Evolutionary conservation across 2,888 invertebrate species (phyloP).

Genomic region (Drosophila conformis): DNA sequence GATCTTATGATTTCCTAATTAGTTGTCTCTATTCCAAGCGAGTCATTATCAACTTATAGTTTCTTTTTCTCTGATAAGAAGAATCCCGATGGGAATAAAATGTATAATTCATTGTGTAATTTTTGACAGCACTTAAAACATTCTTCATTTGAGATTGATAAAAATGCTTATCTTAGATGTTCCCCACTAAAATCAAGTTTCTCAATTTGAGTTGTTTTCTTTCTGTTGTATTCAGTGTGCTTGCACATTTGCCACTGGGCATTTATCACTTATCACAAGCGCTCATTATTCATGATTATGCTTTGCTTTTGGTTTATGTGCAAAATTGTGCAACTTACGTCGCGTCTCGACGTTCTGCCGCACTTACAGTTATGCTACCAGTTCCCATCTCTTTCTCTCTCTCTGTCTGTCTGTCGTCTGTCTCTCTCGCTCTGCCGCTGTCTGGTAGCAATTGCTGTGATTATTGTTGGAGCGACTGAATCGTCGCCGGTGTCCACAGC

Average conservation of each 20-base stretch:
- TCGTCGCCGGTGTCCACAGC: conserved; percentile 52
- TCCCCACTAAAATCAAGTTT: neutral
- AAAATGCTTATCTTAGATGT: neutral
- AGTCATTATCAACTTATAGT: neutral
- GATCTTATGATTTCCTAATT: too few species aligned
- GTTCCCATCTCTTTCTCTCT: conserved; percentile 22
- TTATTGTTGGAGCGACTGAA: conserved; percentile 44
- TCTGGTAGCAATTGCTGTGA: conserved; percentile 64
- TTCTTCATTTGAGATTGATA: neutral
- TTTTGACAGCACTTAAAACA: neutral
- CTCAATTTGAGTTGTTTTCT: neutral
- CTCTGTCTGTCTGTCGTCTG: conserved; percentile 7
- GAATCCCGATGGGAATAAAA: neutral
- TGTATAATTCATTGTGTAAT: neutral
- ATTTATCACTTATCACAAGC: conserved; percentile 73
- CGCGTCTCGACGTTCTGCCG: conserved; percentile 50
- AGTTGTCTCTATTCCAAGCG: neutral
- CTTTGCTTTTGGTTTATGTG: conserved; percentile 73
- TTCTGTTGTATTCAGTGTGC: conserved; percentile 16
- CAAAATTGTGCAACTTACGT: conserved; percentile 82
- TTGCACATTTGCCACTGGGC: conserved; percentile 70
- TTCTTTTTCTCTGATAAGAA: neutral
- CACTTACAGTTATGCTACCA: conserved; percentile 32
- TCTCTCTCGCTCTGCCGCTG: conserved; percentile 4
- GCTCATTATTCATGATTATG: conserved; percentile 84